These are phyloP conservation scores for Ceraclea dissimilis DNA, from an alignment of 2,888 invertebrate genomes.

Conservation along the genomic window DNA sequence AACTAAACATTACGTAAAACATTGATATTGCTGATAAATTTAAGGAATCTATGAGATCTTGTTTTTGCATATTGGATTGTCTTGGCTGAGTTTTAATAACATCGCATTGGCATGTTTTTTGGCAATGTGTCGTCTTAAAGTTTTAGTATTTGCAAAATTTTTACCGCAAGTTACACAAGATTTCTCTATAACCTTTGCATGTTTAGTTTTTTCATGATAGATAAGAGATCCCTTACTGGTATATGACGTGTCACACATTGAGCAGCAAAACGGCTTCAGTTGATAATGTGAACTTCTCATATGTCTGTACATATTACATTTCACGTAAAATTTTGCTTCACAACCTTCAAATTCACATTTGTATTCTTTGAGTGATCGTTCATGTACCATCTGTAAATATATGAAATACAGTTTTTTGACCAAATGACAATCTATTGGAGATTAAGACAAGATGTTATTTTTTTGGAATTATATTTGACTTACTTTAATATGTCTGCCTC, in stretches of 20 bases:
- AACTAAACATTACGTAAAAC: too few relatives aligned
- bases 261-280: slow-evolving; percentile 14
- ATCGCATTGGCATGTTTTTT: neutral
- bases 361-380: slow-evolving; percentile 9
- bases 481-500: slow-evolving; percentile 9
- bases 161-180: slow-evolving; percentile 4
- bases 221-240: slow-evolving; percentile 15
- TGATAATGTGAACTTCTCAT: slow-evolving; percentile 17
- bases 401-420: neutral
- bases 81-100: too few relatives aligned
- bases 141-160: slow-evolving; percentile 7
- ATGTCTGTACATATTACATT: slow-evolving; percentile 19
- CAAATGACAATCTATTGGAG: neutral
- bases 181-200: slow-evolving; percentile 3
- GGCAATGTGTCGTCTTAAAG: slow-evolving; percentile 3
- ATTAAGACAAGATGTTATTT: too few relatives aligned
- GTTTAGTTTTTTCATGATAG: slow-evolving; percentile 6
- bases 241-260: slow-evolving; percentile 7
- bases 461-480: too few relatives aligned
- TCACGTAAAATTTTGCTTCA: slow-evolving; percentile 7
- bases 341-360: slow-evolving; percentile 15
- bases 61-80: too few relatives aligned
- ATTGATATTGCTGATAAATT: too few relatives aligned
- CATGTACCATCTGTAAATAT: slow-evolving; percentile 9
- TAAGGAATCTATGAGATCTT: too few relatives aligned